Conservation (phyloP, 2,888 invertebrate species). For the Drosophila eohydei region DNA sequence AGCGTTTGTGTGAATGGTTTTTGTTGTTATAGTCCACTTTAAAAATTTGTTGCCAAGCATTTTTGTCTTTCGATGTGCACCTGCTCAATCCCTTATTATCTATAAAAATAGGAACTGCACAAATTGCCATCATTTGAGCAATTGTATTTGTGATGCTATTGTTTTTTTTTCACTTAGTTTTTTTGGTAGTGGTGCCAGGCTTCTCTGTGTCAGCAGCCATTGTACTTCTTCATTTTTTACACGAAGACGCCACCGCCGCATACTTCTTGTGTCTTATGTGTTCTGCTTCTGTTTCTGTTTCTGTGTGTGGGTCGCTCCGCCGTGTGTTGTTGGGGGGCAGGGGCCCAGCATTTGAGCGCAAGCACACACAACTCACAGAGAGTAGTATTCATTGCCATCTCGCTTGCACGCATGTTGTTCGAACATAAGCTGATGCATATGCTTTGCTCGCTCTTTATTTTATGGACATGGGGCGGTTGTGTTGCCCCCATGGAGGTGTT, state of each 20-base stretch:
- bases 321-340: constrained; percentile 13
- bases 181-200: constrained; percentile 24
- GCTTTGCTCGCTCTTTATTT: constrained; percentile 43
- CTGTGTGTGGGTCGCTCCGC: constrained; percentile 38
- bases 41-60: constrained; percentile 37
- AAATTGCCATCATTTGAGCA: constrained; percentile 4
- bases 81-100: constrained; percentile 16
- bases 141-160: constrained; percentile 14
- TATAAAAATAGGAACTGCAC: constrained; percentile 10
- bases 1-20: constrained; percentile 50
- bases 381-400: constrained; percentile 34
- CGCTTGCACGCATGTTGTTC: constrained; percentile 24
- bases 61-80: constrained; percentile 24
- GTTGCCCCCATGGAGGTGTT: constrained; percentile 41
- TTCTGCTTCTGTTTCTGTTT: constrained; percentile 30
- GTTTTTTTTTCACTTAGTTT: constrained; percentile 6
- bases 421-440: constrained; percentile 13
- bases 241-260: constrained; percentile 74
- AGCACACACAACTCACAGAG: constrained; percentile 39
- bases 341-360: constrained; percentile 35
- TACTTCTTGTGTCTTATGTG: constrained; percentile 43
- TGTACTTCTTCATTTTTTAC: constrained; percentile 73
- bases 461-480: constrained; percentile 42
- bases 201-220: constrained; percentile 69
- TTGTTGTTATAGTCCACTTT: constrained; percentile 54